Conservation (phyloP, 1,140 invertebrate genomes). For the Nomia melanderi region DNA sequence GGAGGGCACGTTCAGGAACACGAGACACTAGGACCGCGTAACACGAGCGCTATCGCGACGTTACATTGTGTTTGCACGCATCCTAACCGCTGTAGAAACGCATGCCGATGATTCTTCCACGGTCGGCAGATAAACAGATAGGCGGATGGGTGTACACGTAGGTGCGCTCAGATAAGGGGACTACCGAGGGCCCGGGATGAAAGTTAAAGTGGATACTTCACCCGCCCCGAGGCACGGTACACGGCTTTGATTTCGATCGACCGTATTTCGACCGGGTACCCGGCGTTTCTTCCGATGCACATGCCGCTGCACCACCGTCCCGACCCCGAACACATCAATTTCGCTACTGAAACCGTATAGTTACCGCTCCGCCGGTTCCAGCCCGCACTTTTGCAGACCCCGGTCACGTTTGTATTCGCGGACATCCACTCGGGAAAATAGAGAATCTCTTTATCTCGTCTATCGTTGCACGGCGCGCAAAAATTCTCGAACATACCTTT, state of each 20-base stretch:
- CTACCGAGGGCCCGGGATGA: conserved; percentile 29
- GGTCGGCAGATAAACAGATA: conserved; percentile 66
- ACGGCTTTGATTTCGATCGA: conserved; percentile 35
- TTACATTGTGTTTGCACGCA: conserved; percentile 67
- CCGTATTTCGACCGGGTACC: conserved; percentile 2
- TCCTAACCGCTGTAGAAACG: conserved; percentile 60
- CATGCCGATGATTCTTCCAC: conserved; percentile 62
- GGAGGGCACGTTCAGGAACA: conserved; percentile 41
- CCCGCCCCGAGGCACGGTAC: conserved; percentile 10
- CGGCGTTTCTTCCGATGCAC: conserved; percentile 1
- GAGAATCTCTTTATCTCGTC: too few relatives aligned
- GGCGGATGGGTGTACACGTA: conserved; percentile 63
- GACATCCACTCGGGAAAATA: too few relatives aligned
- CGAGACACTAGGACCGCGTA: conserved; percentile 46
- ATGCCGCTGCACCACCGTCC: neutral
- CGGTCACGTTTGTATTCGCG: too few relatives aligned
- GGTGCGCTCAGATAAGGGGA: conserved; percentile 60
- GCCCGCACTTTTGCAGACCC: too few relatives aligned
- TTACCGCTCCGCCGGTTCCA: too few relatives aligned
- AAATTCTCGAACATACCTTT: too few relatives aligned
- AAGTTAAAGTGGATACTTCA: conserved; percentile 50
- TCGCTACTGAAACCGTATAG: neutral
- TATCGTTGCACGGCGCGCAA: too few relatives aligned
- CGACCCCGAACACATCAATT: neutral
- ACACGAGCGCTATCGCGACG: conserved; percentile 58